These are phyloP conservation scores for Stomatorhinus ivindoensis DNA, from an alignment of 2,113 vertebrate species.

Conservation along the genomic window DNA sequence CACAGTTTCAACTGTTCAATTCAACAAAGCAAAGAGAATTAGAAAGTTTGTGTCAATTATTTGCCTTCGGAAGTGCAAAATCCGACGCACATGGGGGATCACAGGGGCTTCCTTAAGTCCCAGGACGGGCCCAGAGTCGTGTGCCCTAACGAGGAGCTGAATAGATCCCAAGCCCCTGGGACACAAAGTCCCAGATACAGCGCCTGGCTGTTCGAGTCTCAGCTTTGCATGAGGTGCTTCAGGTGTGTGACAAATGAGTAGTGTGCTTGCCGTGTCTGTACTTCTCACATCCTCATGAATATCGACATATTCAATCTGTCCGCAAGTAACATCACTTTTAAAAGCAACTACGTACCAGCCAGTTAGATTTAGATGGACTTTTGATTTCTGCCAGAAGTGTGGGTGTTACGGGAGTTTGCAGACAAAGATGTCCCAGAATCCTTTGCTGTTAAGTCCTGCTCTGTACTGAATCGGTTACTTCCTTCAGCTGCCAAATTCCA, in stretches of 20 bases:
- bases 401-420: background rate
- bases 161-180: background rate
- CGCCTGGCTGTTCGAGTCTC: background rate
- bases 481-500: background rate
- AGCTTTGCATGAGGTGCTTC: background rate
- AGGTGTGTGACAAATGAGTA: background rate
- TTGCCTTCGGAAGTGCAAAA: background rate
- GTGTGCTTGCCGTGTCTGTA: background rate
- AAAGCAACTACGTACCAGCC: background rate
- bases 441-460: background rate
- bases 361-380: background rate
- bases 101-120: background rate
- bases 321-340: background rate
- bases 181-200: too few species aligned
- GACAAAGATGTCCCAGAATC: background rate
- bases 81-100: background rate
- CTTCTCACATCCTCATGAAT: background rate
- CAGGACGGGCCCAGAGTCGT: background rate
- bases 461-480: background rate
- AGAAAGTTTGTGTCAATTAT: background rate
- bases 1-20: background rate
- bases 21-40: background rate
- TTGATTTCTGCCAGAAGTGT: background rate
- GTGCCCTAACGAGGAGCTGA: background rate
- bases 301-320: background rate